Evolutionary conservation across 2,888 invertebrate species (phyloP), one percentile per base, ranked within the genome.

Genomic region (Timandra comae): DNA sequence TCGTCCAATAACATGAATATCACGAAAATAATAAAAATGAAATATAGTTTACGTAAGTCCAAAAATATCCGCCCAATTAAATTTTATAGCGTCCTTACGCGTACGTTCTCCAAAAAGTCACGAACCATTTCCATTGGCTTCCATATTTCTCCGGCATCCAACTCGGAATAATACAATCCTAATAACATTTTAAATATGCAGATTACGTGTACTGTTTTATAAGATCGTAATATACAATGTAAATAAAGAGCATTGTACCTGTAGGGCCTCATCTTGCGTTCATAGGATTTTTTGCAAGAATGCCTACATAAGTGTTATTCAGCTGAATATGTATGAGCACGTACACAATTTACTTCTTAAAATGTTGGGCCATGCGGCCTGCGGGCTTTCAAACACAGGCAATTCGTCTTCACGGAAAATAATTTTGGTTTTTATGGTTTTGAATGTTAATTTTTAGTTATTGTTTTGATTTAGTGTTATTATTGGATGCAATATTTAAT

Each of bases 271-370:
- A 35, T 42, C 38, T 35, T 35, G n/a, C n/a, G n/a, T n/a, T n/a
- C n/a, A 29, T 27, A 37, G 22, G 37, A 36, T 45, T 53, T 52
- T 53, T 49, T 43, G 39, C 46, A 36, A 36, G 41, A 33, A 32
- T 35, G 38, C 22, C 30, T 24, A 20, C 33, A 35, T 30, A 38
- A 41, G 43, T 50, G 47, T 34, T 41, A 46, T n/a, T 33, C 38
- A 27, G 20, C 43, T 74, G 64, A 74, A 74, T 72, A 75, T 74
- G 63, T 65, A 75, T 66, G 58, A 56, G 43, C 69, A 66, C 65
- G 66, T 49, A 47, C 58, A 49, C 55, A 57, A 56, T 59, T 64
- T 64, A 56, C 60, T 52, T 54, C 55, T 57, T 56, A 48, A 49
- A 51, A 43, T 38, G 55, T 46, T 43, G 35, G 50, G 48, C 45